A percentile compares a stretch with the other conserved stretches of the same genome.
Evolutionary conservation across 2,797 vertebrate species (phyloP).

Genomic region (Gymnothorax reevesii): DNA sequence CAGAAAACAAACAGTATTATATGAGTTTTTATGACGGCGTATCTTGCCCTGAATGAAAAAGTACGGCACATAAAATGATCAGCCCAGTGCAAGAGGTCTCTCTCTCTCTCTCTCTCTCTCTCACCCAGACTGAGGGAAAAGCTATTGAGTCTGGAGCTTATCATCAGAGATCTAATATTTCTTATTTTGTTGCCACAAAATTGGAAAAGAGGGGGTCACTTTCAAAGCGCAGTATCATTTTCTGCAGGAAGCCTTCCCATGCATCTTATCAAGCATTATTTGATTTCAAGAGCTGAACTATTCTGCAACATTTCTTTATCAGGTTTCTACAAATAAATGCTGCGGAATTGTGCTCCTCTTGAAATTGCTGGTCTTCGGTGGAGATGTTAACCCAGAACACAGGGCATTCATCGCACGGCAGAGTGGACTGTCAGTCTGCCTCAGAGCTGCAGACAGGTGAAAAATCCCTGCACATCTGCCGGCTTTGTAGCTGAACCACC

Average conservation of each 20-base stretch:
- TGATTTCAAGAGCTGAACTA: constrained; percentile 82
- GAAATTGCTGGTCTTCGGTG: constrained; percentile 76
- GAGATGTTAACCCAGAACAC: constrained; percentile 15
- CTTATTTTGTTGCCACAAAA: constrained; percentile 46
- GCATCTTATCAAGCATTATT: constrained; percentile 58
- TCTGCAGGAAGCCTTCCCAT: constrained; percentile 30
- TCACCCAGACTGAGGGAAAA: constrained; percentile 26
- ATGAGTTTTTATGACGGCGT: background rate
- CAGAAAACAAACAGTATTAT: background rate
- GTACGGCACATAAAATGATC: background rate
- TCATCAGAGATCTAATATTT: constrained; percentile 30
- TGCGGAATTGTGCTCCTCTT: constrained; percentile 83
- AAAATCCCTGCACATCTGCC: constrained; percentile 38
- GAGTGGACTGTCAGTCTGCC: background rate
- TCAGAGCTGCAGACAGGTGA: constrained; percentile 29
- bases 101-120: background rate
- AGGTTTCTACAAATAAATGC: constrained; percentile 79
- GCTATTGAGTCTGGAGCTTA: constrained; percentile 45
- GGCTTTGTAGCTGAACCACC: background rate
- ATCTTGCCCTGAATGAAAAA: background rate
- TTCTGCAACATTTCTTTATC: constrained; percentile 84
- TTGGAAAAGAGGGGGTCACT: constrained; percentile 42
- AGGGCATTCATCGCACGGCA: background rate
- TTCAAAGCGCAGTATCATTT: constrained; percentile 38
- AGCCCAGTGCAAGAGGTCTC: background rate